phyloP scores from a whole-genome alignment of 2,888 invertebrate genomes.

The Tridacna crocea region DNA sequence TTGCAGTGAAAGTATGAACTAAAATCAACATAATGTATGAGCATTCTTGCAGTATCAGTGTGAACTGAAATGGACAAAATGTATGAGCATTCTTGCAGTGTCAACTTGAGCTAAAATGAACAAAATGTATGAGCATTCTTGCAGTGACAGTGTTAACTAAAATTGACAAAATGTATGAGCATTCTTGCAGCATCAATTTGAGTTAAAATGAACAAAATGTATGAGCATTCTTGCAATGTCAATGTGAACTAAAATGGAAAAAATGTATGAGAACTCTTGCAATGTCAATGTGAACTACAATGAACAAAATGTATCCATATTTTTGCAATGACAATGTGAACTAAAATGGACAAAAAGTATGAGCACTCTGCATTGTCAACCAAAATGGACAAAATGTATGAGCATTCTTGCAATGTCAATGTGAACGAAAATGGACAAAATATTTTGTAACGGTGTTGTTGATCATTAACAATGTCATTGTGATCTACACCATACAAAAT shows the following conservation, averaged over 20 bases:
- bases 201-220: conserved; percentile 85
- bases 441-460: not conserved
- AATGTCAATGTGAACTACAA: not conserved
- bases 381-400: conserved; percentile 87
- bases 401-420: conserved; percentile 99
- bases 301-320: not conserved
- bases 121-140: not conserved
- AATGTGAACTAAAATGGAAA: conserved; percentile 90
- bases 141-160: not conserved
- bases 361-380: conserved; percentile 87
- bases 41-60: not conserved
- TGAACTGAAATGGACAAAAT: not conserved
- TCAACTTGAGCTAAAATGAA: not conserved
- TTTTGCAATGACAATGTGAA: not conserved
- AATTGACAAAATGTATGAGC: conserved; percentile 88
- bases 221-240: conserved; percentile 98
- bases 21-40: not conserved
- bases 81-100: not conserved
- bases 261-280: not conserved
- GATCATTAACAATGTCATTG: not conserved
- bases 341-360: conserved; percentile 85
- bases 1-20: not conserved
- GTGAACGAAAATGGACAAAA: conserved; percentile 88
- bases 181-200: conserved; percentile 82
- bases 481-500: not conserved